Base-by-base conservation (phyloP, 1,140 invertebrate species). In the Paracyclopina nana region DNA sequence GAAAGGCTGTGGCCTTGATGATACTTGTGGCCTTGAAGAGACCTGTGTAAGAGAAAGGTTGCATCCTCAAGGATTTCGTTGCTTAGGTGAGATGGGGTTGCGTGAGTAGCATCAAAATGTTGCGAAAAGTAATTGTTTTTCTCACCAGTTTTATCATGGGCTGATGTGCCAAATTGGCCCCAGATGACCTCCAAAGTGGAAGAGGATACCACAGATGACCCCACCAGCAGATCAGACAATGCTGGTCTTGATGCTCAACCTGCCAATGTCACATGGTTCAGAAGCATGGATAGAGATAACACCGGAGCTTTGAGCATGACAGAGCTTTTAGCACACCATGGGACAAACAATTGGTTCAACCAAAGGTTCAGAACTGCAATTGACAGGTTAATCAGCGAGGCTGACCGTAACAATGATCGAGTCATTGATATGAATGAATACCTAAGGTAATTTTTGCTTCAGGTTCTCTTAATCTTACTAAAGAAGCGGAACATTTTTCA, bases 131-230 rank as follows among this genome's bases (percentile, higher is more conserved):
- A 31, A 31, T 31, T 42, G 9, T 42, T 9, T 42, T 42, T 18
- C 18, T 11, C 9, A 9, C 6, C n/a, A 22, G 9, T 48, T 48
- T 48, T 18, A 48, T 48, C 45, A 11, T 48, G 45, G 45, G 45
- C 45, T 4, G 45, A 48, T 31, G 25, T 48, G 25, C 9, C 45
- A 40, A 48, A 48, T 14, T 48, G 45, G 45, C 45, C 45, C 16
- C 34, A 38, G 20, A 16, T 38, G 20, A n/a, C 34, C 2, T 5
- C 20, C 8, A n/a, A 38, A 9, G 8, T 20, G 3, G 20, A 38
- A 38, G 2, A n/a, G 4, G 34, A 38, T 38, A 20, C 14, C 34
- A 20, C 9, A 9, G 34, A 38, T 16, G n/a, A 3, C n/a, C n/a
- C n/a, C n/a, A 6, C 40, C 40, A 22, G 14, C 4, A 27, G 45